phyloP scores from a whole-genome alignment of 2,113 vertebrate genomes.

The Archocentrus centrarchus region DNA sequence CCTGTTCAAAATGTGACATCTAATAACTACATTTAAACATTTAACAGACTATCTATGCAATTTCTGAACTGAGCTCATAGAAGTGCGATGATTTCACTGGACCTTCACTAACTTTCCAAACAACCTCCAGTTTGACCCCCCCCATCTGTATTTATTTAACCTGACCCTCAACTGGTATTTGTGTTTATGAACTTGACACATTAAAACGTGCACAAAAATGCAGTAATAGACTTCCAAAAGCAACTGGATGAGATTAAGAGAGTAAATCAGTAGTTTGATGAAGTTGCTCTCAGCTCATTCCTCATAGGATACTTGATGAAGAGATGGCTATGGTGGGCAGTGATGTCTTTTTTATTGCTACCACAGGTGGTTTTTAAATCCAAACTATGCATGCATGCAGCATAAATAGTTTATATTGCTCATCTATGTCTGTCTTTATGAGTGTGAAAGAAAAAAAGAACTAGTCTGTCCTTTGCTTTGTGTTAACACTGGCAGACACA shows the following conservation, averaged over 20 bases:
- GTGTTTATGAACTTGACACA: not conserved
- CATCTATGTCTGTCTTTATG: not conserved
- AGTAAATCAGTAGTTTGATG: not conserved
- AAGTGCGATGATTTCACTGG: not conserved
- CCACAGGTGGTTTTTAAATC: not conserved
- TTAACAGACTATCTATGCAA: not conserved
- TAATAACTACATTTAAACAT: not conserved
- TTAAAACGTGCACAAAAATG: not conserved
- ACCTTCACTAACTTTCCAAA: not conserved
- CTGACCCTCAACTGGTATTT: not conserved
- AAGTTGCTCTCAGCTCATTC: not conserved
- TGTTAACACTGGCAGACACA: conserved; percentile 46
- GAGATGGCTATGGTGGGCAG: not conserved
- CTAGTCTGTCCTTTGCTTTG: conserved; percentile 8
- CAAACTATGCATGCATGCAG: not conserved
- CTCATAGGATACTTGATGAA: not conserved
- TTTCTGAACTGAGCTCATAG: not conserved
- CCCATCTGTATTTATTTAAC: not conserved
- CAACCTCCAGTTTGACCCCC: not conserved
- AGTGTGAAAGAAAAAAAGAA: not conserved
- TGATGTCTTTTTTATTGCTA: not conserved
- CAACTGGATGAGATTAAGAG: not conserved
- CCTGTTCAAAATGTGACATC: not conserved
- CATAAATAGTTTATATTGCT: not conserved
- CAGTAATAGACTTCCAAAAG: not conserved